Percentiles rank a stretch among this genome's conserved stretches.
phyloP scores from a whole-genome alignment of 2,888 invertebrate genomes.

The Pachycephus smyrnensis region DNA sequence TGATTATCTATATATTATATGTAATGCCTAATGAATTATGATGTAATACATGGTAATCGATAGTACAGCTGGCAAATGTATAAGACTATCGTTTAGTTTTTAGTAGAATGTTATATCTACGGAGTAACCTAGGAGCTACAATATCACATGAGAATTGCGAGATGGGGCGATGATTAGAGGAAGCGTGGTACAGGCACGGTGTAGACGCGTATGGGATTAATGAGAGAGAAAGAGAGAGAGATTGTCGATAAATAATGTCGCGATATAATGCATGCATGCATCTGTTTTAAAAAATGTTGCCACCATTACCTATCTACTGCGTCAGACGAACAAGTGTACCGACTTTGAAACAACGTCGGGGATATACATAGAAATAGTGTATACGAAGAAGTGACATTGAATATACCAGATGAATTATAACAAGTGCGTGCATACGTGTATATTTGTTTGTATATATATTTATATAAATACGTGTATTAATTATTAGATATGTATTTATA shows the following conservation, averaged over 20 bases:
- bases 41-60: slow-evolving; percentile 45
- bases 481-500: no score
- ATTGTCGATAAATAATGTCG: background rate
- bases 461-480: no score
- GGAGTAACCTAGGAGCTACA: slow-evolving; percentile 27
- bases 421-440: background rate
- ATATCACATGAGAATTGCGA: background rate
- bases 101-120: slow-evolving; percentile 26
- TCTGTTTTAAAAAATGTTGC: background rate
- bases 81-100: slow-evolving; percentile 39
- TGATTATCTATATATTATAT: slow-evolving; percentile 39
- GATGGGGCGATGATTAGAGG: background rate
- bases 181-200: background rate
- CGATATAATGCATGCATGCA: background rate
- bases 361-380: background rate
- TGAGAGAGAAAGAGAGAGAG: background rate
- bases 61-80: slow-evolving; percentile 39
- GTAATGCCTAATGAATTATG: slow-evolving; percentile 41
- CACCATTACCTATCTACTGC: background rate
- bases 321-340: background rate
- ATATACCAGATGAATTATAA: background rate
- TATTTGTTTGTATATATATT: background rate
- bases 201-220: background rate
- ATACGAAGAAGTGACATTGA: background rate
- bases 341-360: background rate